These are phyloP conservation scores for Scaptomyza hsui DNA, from an alignment of 1,140 invertebrate species.

Conservation along the genomic window DNA sequence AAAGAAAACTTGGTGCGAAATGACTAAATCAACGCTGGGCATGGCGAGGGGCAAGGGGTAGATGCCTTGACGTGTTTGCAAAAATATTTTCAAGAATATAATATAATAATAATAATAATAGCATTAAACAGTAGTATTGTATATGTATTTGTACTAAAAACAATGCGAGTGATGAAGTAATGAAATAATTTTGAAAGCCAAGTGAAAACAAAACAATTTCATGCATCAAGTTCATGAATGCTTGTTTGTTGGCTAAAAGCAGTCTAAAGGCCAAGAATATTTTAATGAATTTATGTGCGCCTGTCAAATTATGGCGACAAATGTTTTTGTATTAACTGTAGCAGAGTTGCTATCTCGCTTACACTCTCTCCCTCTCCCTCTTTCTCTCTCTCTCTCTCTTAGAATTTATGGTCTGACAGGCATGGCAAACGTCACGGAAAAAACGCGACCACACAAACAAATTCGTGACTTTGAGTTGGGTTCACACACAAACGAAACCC, in stretches of 20 bases:
- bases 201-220: conserved; percentile 36
- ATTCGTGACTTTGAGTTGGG: conserved; percentile 35
- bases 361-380: neutral
- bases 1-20: conserved; percentile 40
- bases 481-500: conserved; percentile 3
- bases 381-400: neutral
- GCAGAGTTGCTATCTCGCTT: conserved; percentile 7
- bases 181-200: conserved; percentile 63
- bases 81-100: conserved; percentile 69
- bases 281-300: conserved; percentile 56
- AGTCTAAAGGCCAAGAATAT: conserved; percentile 13
- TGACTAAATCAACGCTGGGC: conserved; percentile 9
- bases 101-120: conserved; percentile 37
- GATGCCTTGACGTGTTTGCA: conserved; percentile 70
- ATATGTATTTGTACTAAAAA: conserved; percentile 47
- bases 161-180: conserved; percentile 61
- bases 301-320: conserved; percentile 52
- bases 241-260: conserved; percentile 6
- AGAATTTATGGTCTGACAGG: conserved; percentile 35
- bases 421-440: conserved; percentile 8
- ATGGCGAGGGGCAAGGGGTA: neutral
- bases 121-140: conserved; percentile 40
- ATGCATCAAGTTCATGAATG: conserved; percentile 70
- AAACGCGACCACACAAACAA: conserved; percentile 25
- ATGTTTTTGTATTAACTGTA: conserved; percentile 47